These are phyloP conservation scores for Hystrix cristata DNA, from an alignment of 2,113 vertebrate genomes.

Conservation along the genomic window DNA sequence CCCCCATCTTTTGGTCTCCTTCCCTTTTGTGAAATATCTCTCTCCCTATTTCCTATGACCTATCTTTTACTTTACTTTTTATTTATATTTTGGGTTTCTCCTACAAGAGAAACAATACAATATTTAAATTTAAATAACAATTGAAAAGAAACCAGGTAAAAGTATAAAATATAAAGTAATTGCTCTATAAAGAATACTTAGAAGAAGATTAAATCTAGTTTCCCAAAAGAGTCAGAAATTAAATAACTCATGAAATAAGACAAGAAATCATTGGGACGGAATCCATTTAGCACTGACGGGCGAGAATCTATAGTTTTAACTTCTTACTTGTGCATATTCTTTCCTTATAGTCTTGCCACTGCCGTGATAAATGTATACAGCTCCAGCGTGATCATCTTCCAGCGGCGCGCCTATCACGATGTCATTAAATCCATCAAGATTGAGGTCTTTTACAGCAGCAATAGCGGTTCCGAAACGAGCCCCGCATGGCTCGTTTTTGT, in stretches of 20 bases:
- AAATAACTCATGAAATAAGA: neutral
- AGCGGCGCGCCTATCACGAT: slow-evolving; percentile 96
- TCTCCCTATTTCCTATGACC: neutral
- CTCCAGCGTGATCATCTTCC: slow-evolving; percentile 96
- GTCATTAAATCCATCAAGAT: slow-evolving; percentile 95
- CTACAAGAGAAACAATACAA: neutral
- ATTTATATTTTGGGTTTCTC: neutral
- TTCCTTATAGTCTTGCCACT: slow-evolving; percentile 89
- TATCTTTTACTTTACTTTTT: neutral
- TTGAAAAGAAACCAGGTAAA: neutral
- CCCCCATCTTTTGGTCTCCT: neutral
- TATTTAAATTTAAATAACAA: neutral
- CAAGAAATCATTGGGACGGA: neutral
- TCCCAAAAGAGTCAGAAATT: neutral
- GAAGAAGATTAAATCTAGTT: neutral
- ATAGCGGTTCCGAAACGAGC: slow-evolving; percentile 97
- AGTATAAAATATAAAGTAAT: slow-evolving; percentile 16
- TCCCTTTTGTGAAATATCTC: neutral
- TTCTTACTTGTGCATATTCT: slow-evolving; percentile 93
- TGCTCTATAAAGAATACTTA: neutral
- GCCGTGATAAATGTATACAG: slow-evolving; percentile 97
- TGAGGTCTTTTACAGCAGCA: slow-evolving; percentile 95
- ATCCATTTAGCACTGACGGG: neutral
- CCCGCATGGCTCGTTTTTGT: slow-evolving; percentile 95
- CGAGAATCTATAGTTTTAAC: fast-evolving